phyloP scores from a whole-genome alignment of 2,797 vertebrate genomes.

The Semaprochilodus insignis region DNA sequence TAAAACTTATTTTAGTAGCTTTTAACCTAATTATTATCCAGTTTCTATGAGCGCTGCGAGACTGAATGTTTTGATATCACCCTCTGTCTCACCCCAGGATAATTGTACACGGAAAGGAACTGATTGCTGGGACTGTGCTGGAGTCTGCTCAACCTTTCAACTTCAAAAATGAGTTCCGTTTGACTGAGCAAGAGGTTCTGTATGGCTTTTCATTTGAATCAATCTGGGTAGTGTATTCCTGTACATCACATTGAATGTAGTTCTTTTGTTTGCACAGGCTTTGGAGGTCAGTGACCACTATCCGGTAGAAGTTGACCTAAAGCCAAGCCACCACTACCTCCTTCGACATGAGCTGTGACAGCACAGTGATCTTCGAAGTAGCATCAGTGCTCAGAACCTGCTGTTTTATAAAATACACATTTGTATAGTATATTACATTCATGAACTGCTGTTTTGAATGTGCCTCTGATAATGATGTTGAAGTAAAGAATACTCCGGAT shows the following conservation, averaged over 20 bases:
- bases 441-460: too few relatives aligned
- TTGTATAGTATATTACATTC: too few relatives aligned
- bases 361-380: slow-evolving; percentile 23
- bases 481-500: too few relatives aligned
- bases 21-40: neutral
- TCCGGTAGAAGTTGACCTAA: slow-evolving; percentile 86
- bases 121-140: slow-evolving; percentile 76
- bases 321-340: slow-evolving; percentile 72
- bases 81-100: slow-evolving; percentile 71
- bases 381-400: neutral
- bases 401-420: neutral
- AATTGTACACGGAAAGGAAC: slow-evolving; percentile 80
- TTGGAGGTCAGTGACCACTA: slow-evolving; percentile 86
- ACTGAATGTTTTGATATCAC: slow-evolving; percentile 1
- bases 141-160: slow-evolving; percentile 84
- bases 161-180: slow-evolving; percentile 78
- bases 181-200: slow-evolving; percentile 82
- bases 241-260: neutral
- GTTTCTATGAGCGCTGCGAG: neutral
- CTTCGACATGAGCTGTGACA: slow-evolving; percentile 77
- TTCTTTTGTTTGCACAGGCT: slow-evolving; percentile 71
- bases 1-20: too few relatives aligned
- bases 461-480: too few relatives aligned
- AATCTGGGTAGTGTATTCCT: neutral
- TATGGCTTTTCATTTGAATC: neutral